Evolutionary conservation across 1,140 invertebrate species (phyloP).

Genomic region (Drosophila nikananu): DNA sequence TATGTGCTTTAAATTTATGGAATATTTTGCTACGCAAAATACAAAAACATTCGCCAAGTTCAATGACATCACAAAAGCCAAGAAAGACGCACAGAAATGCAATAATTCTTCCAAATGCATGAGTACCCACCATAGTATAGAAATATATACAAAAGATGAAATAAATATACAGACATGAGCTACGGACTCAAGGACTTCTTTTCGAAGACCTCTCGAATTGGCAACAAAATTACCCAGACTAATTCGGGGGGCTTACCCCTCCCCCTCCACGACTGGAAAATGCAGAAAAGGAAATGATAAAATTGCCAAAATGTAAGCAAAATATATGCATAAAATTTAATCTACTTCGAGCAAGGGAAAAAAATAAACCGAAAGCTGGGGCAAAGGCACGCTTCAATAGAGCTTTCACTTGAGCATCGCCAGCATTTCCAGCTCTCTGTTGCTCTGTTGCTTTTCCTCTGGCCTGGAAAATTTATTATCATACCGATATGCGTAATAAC

Average conservation of each 20-base stretch:
- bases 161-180: slow-evolving; percentile 12
- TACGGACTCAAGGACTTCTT: slow-evolving; percentile 21
- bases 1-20: slow-evolving; percentile 44
- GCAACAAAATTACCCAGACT: slow-evolving; percentile 73
- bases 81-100: slow-evolving; percentile 39
- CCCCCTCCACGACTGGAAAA: slow-evolving; percentile 23
- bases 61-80: slow-evolving; percentile 59
- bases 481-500: slow-evolving; percentile 84
- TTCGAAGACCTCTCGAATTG: slow-evolving; percentile 64
- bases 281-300: slow-evolving; percentile 48
- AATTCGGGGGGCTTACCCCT: slow-evolving; percentile 40
- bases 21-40: slow-evolving; percentile 5
- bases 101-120: slow-evolving; percentile 63
- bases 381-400: slow-evolving; percentile 44
- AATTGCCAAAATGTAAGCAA: slow-evolving; percentile 65
- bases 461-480: slow-evolving; percentile 76
- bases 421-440: slow-evolving; percentile 45
- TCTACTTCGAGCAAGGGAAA: slow-evolving; percentile 52
- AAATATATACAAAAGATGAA: neutral
- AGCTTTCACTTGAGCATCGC: slow-evolving; percentile 50
- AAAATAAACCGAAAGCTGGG: slow-evolving; percentile 22
- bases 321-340: slow-evolving; percentile 73
- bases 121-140: slow-evolving; percentile 19
- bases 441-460: slow-evolving; percentile 56
- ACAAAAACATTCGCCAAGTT: slow-evolving; percentile 45